Evolutionary conservation across 2,797 vertebrate genomes (phyloP), one percentile per base, ranked within the genome.

Genomic region (Enteromius argenteus): DNA sequence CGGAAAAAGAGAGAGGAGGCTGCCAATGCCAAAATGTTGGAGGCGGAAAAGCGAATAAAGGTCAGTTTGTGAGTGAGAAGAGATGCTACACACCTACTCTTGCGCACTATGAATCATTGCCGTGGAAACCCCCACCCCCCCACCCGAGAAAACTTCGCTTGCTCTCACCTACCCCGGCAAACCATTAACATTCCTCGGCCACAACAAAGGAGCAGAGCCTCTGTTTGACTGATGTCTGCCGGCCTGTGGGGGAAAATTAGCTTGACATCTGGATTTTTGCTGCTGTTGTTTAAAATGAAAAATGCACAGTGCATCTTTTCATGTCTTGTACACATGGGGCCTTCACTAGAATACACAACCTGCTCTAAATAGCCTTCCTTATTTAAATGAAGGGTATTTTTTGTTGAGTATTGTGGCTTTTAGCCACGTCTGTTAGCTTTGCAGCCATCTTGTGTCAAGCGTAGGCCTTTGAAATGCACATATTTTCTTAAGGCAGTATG

Each of bases 31-130:
- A 99, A 99, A 97, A 98, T 99, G 95, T 86, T 99, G 96, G 98
- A 99, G 91, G 98, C 98, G 19, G 98, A 99, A 93, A 99, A 99
- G 93, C 96, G 98, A 91, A 97, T 98, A 95, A 98, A 99, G 98
- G 98, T 99, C 93, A 94, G 96, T 96, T 93, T 91, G 35, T 60
- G 73, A 72, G 67, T 76, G 67, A 84, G 44, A 74, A 51, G 21
- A 79, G 83, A 79, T n/a, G 75, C 51, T 72, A 8, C 53, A 78
- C 53, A 83, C 64, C 81, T 83, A 68, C 73, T 83, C 42, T 66
- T 67, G 62, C 27, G 15, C 51, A 35, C 56, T 49, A 44, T 68
- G 74, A 78, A 69, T 60, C 74, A 71, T 78, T 9, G n/a, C 19
- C 14, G 66, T 77, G 82, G 73, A 84, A 78, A 71, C 21, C 37